A percentile compares a stretch with the other conserved stretches of the same genome.
Conservation (phyloP, 1,140 invertebrate genomes). For the Hylaeus anthracinus region DNA sequence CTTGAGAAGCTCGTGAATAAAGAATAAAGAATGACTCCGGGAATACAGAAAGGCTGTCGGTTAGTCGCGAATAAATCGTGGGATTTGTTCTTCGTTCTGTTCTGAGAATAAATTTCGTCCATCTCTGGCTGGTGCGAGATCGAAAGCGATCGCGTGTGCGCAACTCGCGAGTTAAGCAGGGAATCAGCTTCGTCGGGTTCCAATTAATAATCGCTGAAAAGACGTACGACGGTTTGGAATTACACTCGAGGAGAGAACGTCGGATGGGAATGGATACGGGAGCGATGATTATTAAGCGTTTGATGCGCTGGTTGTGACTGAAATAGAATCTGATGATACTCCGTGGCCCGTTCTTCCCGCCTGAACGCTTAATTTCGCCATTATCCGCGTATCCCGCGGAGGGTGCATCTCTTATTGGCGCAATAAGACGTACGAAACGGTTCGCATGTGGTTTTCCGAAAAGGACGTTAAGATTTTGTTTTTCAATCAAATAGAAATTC, state of each 20-base stretch:
- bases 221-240: neutral
- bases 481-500: neutral
- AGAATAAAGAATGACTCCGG: too few species aligned
- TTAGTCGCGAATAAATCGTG: too few species aligned
- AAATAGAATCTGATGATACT: constrained; percentile 4
- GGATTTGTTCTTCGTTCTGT: too few species aligned
- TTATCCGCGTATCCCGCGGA: neutral
- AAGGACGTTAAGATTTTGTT: neutral
- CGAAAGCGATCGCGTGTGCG: neutral
- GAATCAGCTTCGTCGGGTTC: neutral
- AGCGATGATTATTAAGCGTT: neutral
- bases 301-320: neutral
- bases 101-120: neutral
- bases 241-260: neutral
- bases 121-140: too few species aligned
- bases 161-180: neutral
- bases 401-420: neutral
- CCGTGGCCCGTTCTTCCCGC: neutral
- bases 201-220: constrained; percentile 12
- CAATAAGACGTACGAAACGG: neutral
- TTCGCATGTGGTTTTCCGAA: too few species aligned
- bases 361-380: constrained; percentile 8
- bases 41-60: too few species aligned
- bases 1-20: too few species aligned
- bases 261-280: neutral